These are phyloP conservation scores for Cassiopea xamachana DNA, from an alignment of 30 jellyfish, hydroid and myxozoan genomes.

Conservation along the genomic window DNA sequence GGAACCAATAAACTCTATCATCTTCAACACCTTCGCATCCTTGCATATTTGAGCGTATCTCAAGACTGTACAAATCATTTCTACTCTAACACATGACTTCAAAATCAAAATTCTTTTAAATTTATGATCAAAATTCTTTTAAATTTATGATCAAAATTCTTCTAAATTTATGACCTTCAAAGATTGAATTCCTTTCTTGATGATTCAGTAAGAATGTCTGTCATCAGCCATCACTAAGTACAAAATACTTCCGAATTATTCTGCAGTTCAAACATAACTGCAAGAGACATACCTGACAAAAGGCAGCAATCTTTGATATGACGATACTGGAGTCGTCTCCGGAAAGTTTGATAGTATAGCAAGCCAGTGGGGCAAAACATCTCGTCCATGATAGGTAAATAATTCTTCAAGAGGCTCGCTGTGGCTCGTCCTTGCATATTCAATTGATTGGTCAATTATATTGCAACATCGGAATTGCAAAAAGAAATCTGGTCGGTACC, in stretches of 20 bases:
- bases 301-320: slow-evolving; percentile 82
- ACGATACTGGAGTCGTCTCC: slow-evolving; percentile 80
- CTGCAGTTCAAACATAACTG: not conserved
- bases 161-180: too few species aligned
- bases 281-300: slow-evolving; percentile 66
- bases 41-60: too few species aligned
- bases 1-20: too few species aligned
- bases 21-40: too few species aligned
- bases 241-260: not conserved
- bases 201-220: too few species aligned
- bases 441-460: slow-evolving; percentile 80
- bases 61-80: too few species aligned
- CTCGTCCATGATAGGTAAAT: slow-evolving; percentile 90
- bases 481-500: slow-evolving; percentile 73
- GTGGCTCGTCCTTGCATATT: slow-evolving; percentile 82
- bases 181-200: too few species aligned
- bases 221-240: not conserved
- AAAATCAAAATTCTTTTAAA: too few species aligned
- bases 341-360: slow-evolving; percentile 93
- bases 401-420: slow-evolving; percentile 82
- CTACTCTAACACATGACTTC: too few species aligned
- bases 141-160: too few species aligned
- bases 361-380: slow-evolving; percentile 85
- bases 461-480: slow-evolving; percentile 89
- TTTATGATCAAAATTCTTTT: too few species aligned